A percentile compares a stretch with the other conserved stretches of the same genome.
Evolutionary conservation across 23 tunicate genomes (phyloP).

Genomic region (Phallusia fumigata): DNA sequence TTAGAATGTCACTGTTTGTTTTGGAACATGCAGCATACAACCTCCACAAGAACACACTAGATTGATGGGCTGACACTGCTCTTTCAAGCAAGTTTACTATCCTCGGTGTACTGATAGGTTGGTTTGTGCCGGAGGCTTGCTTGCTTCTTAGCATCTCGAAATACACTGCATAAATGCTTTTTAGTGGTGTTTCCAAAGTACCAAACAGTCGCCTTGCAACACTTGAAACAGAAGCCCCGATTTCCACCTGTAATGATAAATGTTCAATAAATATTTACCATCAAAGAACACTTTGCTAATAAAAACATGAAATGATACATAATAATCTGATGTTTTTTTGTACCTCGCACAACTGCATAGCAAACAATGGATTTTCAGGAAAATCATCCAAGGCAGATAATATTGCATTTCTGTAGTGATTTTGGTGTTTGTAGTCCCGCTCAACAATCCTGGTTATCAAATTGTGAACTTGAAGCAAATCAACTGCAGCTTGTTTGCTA

Average conservation of each 20-base stretch:
- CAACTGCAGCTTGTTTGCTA: conserved; percentile 30
- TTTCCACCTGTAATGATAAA: conserved; percentile 29
- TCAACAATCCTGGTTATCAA: conserved; percentile 15
- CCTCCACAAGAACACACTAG: conserved; percentile 39
- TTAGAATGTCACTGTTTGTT: conserved; percentile 36
- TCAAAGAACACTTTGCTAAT: no score
- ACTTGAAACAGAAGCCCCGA: conserved; percentile 54
- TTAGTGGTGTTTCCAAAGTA: not conserved
- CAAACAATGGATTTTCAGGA: conserved; percentile 35
- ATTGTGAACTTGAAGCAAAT: conserved; percentile 26
- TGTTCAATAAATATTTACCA: not conserved
- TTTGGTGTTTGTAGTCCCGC: conserved; percentile 29
- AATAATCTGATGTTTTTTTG: no score
- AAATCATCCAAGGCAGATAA: conserved; percentile 40
- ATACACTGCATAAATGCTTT: conserved; percentile 36
- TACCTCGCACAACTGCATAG: conserved; percentile 41
- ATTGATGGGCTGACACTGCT: conserved; percentile 10
- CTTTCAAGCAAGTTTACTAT: conserved; percentile 33
- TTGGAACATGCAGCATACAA: conserved; percentile 11
- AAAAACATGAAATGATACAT: not conserved
- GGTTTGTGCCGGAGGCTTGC: not conserved
- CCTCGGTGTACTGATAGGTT: conserved; percentile 19
- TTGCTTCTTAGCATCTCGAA: conserved; percentile 39
- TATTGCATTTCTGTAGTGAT: conserved; percentile 33
- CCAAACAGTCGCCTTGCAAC: conserved; percentile 34